Conservation (phyloP, 2,888 invertebrate species). For the Selenia dentaria region DNA sequence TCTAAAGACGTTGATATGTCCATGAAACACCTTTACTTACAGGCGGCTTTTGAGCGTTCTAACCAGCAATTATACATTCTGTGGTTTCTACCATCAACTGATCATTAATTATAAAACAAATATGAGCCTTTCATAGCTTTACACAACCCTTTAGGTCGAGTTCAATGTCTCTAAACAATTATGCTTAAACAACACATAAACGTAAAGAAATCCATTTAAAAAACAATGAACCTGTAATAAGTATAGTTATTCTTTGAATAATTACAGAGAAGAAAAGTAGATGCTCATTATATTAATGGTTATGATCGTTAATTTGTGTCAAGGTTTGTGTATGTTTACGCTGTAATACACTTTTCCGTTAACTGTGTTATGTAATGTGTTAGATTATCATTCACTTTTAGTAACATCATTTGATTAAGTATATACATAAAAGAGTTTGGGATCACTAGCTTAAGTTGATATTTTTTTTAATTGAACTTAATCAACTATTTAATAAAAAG, state of each 20-base stretch:
- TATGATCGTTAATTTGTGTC: slow-evolving; percentile 14
- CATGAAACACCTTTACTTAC: too few species aligned
- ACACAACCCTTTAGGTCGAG: slow-evolving; percentile 7
- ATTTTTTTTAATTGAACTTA: too few species aligned
- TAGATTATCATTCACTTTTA: too few species aligned
- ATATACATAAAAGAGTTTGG: too few species aligned
- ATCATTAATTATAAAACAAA: not conserved
- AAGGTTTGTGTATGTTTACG: slow-evolving; percentile 7
- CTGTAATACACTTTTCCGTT: not conserved
- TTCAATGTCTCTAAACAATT: slow-evolving; percentile 18
- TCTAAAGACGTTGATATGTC: too few species aligned
- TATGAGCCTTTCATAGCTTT: not conserved
- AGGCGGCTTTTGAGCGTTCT: too few species aligned
- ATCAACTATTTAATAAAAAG: too few species aligned
- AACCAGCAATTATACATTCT: too few species aligned
- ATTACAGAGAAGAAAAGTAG: slow-evolving; percentile 15
- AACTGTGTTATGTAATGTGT: too few species aligned
- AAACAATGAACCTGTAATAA: slow-evolving; percentile 17
- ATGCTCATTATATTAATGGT: slow-evolving; percentile 21
- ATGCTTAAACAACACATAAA: slow-evolving; percentile 15
- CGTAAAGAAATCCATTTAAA: slow-evolving; percentile 13
- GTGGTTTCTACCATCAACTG: too few species aligned
- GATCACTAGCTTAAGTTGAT: too few species aligned
- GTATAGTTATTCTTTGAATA: slow-evolving; percentile 14
- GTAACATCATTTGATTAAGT: too few species aligned